phyloP scores from a whole-genome alignment of 2,797 vertebrate species.

The Paramormyrops hopkinsi region DNA sequence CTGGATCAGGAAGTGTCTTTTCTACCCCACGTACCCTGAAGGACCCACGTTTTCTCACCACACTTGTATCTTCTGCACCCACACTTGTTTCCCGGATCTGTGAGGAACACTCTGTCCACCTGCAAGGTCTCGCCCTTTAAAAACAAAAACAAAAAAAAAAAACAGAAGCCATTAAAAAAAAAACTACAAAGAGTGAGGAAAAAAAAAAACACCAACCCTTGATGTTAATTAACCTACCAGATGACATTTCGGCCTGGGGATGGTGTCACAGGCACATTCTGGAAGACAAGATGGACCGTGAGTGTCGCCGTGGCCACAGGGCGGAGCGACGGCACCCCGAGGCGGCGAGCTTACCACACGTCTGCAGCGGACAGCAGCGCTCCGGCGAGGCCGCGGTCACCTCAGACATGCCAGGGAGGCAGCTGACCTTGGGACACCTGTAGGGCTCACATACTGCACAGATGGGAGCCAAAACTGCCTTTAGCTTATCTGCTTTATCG shows the following conservation, averaged over 20 bases:
- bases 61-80: slow-evolving; percentile 81
- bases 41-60: slow-evolving; percentile 64
- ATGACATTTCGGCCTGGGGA: slow-evolving; percentile 74
- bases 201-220: not conserved
- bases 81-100: slow-evolving; percentile 73
- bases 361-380: slow-evolving; percentile 78
- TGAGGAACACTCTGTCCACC: slow-evolving; percentile 71
- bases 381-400: slow-evolving; percentile 65
- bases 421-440: slow-evolving; percentile 73
- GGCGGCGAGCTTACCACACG: slow-evolving; percentile 69
- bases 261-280: slow-evolving; percentile 85
- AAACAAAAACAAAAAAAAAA: slow-evolving; percentile 21
- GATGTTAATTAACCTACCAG: slow-evolving; percentile 66
- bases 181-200: not conserved
- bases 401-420: slow-evolving; percentile 74
- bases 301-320: not conserved
- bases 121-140: slow-evolving; percentile 79
- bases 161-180: not conserved
- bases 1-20: not conserved
- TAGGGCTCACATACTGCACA: slow-evolving; percentile 78
- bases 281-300: slow-evolving; percentile 33
- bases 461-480: not conserved
- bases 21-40: not conserved
- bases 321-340: not conserved
- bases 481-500: not conserved